A percentile compares a stretch with the other conserved stretches of the same genome.
phyloP scores from a whole-genome alignment of 1,140 invertebrate genomes.

The Lepidurus apus region DNA sequence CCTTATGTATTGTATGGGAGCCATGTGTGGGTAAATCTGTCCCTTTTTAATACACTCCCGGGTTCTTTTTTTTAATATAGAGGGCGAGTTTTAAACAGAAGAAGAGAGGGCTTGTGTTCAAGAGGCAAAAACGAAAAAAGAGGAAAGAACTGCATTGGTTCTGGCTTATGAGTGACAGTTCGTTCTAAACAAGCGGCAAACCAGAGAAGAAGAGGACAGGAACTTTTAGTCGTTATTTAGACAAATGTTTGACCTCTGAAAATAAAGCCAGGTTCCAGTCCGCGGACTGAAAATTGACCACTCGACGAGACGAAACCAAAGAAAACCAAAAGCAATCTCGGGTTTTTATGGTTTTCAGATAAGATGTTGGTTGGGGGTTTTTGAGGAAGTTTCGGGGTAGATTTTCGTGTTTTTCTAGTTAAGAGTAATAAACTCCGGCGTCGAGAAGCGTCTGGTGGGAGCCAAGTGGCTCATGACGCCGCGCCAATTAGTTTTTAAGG shows the following conservation, averaged over 20 bases:
- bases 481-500: not conserved
- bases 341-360: not conserved
- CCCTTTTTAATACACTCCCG: not conserved
- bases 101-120: not conserved
- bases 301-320: not conserved
- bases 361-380: not conserved
- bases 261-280: not conserved
- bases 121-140: not conserved
- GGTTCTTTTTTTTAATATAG: not conserved
- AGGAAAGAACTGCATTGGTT: not conserved
- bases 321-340: not conserved
- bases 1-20: not conserved
- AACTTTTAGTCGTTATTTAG: not conserved
- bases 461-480: slow-evolving; percentile 12
- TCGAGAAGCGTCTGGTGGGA: slow-evolving; percentile 13
- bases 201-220: not conserved
- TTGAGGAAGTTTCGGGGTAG: not conserved
- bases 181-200: not conserved
- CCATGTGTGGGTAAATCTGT: slow-evolving; percentile 9
- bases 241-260: slow-evolving; percentile 3
- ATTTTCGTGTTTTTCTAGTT: not conserved
- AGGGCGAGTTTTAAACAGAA: not conserved
- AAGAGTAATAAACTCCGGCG: slow-evolving; percentile 2
- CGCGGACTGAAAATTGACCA: not conserved
- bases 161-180: not conserved